phyloP scores from a whole-genome alignment of 2,888 invertebrate genomes.

The Drepanosiphum platanoidis region DNA sequence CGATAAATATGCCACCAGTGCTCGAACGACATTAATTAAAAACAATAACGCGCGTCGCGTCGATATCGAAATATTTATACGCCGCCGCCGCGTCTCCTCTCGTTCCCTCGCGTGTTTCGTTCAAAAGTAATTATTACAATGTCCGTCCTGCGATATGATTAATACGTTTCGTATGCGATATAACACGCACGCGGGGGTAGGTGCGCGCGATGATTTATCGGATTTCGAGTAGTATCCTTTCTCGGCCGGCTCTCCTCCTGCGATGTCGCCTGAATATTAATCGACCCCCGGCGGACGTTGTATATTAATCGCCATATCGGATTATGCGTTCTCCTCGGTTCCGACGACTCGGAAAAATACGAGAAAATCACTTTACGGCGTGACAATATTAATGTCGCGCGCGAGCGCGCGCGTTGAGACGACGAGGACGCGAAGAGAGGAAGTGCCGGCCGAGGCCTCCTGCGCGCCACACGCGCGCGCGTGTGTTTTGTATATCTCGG shows the following conservation, averaged over 20 bases:
- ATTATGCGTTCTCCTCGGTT: too few species aligned
- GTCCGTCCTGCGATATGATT: not conserved
- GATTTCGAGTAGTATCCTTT: constrained; percentile 11
- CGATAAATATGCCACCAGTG: not conserved
- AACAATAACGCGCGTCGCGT: too few species aligned
- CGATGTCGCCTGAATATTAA: not conserved
- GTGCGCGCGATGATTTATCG: constrained; percentile 40
- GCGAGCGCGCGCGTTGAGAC: not conserved
- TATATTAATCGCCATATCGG: constrained; percentile 37
- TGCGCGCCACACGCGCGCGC: too few species aligned
- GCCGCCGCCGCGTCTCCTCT: too few species aligned
- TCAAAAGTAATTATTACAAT: not conserved
- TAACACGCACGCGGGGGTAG: constrained; percentile 14
- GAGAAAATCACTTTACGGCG: constrained; percentile 26
- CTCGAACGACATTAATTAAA: not conserved
- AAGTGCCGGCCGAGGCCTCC: too few species aligned
- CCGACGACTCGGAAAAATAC: not conserved
- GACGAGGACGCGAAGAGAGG: not conserved
- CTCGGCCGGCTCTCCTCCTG: not conserved
- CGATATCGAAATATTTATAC: not conserved
- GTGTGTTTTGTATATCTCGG: not conserved
- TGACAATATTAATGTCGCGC: not conserved
- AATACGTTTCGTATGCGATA: not conserved
- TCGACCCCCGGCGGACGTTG: not conserved
- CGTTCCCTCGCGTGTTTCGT: not conserved